These are phyloP conservation scores for Entomobrya proxima DNA, from an alignment of 2,888 invertebrate species.

Conservation along the genomic window DNA sequence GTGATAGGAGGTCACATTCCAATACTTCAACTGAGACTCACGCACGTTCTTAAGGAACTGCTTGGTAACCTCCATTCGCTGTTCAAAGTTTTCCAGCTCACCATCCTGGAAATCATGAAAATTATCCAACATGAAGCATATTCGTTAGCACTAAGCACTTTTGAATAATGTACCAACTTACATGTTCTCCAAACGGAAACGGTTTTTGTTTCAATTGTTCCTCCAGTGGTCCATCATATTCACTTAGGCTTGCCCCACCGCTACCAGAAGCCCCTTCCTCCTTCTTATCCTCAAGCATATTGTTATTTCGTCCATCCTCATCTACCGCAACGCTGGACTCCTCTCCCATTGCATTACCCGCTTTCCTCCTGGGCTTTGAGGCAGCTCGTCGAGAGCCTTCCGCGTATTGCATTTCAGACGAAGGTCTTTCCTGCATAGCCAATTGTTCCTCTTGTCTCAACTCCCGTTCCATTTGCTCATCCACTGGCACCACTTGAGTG, in stretches of 20 bases:
- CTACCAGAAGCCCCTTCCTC: conserved; percentile 41
- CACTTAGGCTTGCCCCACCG: background rate
- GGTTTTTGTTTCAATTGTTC: conserved; percentile 69
- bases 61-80: conserved; percentile 65
- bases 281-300: conserved; percentile 10
- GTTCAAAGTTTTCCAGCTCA: conserved; percentile 68
- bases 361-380: conserved; percentile 69
- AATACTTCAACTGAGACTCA: conserved; percentile 49
- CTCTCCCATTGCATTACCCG: conserved; percentile 68
- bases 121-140: no score
- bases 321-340: conserved; percentile 71
- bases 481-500: conserved; percentile 72
- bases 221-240: conserved; percentile 69
- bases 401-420: conserved; percentile 72
- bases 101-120: conserved; percentile 63
- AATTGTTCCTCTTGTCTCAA: conserved; percentile 51
- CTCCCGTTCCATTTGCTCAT: conserved; percentile 31
- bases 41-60: conserved; percentile 67
- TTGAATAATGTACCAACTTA: no score
- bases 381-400: conserved; percentile 71
- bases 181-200: conserved; percentile 72
- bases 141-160: no score
- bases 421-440: conserved; percentile 32
- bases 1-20: conserved; percentile 79
- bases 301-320: conserved; percentile 66